phyloP scores from a whole-genome alignment of 2,888 invertebrate genomes.

The Tipula confusa region DNA sequence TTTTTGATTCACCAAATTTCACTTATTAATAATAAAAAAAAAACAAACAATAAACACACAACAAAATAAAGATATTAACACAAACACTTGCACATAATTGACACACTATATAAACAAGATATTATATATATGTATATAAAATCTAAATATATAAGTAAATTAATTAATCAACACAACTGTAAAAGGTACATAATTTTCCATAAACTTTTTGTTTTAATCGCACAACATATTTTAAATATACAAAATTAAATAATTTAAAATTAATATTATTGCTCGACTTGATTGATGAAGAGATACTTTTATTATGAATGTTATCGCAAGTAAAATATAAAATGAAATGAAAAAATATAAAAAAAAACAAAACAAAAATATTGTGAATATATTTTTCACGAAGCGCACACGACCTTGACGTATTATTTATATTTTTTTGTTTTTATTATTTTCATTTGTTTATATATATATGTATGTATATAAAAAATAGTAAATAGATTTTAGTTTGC shows the following conservation, averaged over 20 bases:
- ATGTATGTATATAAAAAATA: background rate
- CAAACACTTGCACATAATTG: slow-evolving; percentile 16
- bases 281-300: slow-evolving; percentile 13
- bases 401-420: slow-evolving; percentile 28
- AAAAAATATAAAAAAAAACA: background rate
- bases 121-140: background rate
- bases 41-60: background rate
- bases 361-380: slow-evolving; percentile 21
- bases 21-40: background rate
- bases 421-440: slow-evolving; percentile 1
- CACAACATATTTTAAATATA: background rate
- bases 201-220: background rate
- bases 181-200: background rate
- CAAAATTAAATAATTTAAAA: background rate
- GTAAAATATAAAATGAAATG: background rate
- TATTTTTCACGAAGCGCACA: slow-evolving; percentile 30
- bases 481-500: no score
- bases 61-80: background rate
- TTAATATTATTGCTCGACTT: background rate
- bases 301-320: slow-evolving; percentile 22
- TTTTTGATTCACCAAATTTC: background rate
- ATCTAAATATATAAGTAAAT: background rate
- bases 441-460: background rate
- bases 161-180: background rate
- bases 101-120: no score